Conservation (phyloP, 1,140 invertebrate species). For the Drosophila novamexicana region DNA sequence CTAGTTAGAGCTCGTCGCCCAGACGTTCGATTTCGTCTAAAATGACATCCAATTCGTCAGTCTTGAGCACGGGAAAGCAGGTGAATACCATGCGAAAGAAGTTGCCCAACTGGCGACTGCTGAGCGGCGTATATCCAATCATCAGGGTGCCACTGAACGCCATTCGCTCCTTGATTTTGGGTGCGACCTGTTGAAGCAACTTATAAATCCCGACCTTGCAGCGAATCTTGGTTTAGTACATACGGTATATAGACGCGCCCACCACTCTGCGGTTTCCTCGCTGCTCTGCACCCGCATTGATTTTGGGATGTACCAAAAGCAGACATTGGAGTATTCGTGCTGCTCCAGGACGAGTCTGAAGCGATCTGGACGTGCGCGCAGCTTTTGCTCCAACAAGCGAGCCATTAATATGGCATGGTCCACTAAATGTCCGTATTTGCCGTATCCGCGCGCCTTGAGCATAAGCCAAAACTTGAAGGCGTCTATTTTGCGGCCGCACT, state of each 20-base stretch:
- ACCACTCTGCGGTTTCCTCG: conserved; percentile 88
- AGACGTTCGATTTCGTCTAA: conserved; percentile 78
- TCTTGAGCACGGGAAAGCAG: conserved; percentile 88
- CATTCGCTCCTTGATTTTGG: conserved; percentile 93
- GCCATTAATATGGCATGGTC: conserved; percentile 88
- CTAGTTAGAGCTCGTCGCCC: conserved; percentile 62
- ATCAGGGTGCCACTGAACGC: conserved; percentile 91
- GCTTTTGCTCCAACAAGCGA: conserved; percentile 85
- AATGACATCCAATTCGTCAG: conserved; percentile 66
- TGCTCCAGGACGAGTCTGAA: conserved; percentile 88
- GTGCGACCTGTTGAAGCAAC: conserved; percentile 88
- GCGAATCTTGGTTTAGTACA: background rate
- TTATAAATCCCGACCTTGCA: background rate
- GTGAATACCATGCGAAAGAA: conserved; percentile 95
- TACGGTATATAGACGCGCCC: conserved; percentile 88
- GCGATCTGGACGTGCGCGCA: conserved; percentile 85
- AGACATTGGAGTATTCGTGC: conserved; percentile 92
- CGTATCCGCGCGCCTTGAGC: conserved; percentile 92
- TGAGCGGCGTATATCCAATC: conserved; percentile 93
- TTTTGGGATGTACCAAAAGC: conserved; percentile 96
- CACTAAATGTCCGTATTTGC: conserved; percentile 86
- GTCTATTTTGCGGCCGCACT: conserved; percentile 97
- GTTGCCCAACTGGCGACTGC: conserved; percentile 88
- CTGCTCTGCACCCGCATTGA: conserved; percentile 86
- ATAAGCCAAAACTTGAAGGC: conserved; percentile 97